A percentile compares a stretch with the other conserved stretches of the same genome.
Conservation (phyloP, 2,888 invertebrate species). For the Megaustenia siamemsis region DNA sequence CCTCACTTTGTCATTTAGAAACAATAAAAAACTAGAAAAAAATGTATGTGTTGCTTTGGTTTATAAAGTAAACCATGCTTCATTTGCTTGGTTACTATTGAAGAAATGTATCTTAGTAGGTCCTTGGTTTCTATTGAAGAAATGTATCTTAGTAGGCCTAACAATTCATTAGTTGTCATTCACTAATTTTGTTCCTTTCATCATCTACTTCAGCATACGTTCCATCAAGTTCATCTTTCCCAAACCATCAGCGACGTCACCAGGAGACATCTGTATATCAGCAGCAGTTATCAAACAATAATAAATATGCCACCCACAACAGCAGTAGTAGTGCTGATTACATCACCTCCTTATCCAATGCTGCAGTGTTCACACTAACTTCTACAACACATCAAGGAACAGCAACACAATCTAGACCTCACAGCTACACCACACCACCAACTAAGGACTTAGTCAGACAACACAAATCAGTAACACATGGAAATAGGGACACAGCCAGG, state of each 20-base stretch:
- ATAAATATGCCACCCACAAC: not conserved
- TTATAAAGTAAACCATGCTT: not conserved
- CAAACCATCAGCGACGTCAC: conserved; percentile 31
- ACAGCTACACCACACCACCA: conserved; percentile 46
- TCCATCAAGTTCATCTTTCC: conserved; percentile 33
- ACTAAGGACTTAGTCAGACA: conserved; percentile 39
- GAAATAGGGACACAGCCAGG: conserved; percentile 42
- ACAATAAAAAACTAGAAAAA: too few relatives aligned
- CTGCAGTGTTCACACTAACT: conserved; percentile 24
- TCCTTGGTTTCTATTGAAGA: too few relatives aligned
- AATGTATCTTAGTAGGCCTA: too few relatives aligned
- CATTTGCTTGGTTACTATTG: too few relatives aligned
- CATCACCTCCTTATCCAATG: conserved; percentile 43
- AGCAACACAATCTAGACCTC: not conserved
- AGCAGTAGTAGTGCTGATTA: conserved; percentile 41
- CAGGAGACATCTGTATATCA: conserved; percentile 1
- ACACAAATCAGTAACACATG: conserved; percentile 25
- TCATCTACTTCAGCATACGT: conserved; percentile 38
- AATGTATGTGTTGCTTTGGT: too few relatives aligned
- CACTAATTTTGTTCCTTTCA: not conserved
- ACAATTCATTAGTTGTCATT: too few relatives aligned
- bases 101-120: too few relatives aligned
- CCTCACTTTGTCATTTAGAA: too few relatives aligned
- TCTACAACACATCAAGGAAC: not conserved
- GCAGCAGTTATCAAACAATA: conserved; percentile 19